phyloP scores from a whole-genome alignment of 2,888 invertebrate genomes.

The Lasioglossum figueresi region DNA sequence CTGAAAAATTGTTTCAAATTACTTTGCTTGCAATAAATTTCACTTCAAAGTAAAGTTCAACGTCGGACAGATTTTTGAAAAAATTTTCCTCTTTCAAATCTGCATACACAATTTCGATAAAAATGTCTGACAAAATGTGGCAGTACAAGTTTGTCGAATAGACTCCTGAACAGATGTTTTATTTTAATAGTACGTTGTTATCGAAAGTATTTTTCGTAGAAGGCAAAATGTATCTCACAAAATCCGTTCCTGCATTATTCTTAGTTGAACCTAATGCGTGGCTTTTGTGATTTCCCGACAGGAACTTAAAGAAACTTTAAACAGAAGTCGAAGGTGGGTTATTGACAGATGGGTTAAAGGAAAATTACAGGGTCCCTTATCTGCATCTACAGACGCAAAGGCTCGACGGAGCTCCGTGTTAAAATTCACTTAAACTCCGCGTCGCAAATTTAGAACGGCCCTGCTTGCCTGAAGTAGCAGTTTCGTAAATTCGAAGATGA shows the following conservation, averaged over 20 bases:
- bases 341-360: neutral
- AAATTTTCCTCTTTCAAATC: neutral
- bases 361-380: neutral
- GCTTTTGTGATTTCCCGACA: too few relatives aligned
- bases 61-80: neutral
- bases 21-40: neutral
- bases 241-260: too few relatives aligned
- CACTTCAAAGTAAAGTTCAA: neutral
- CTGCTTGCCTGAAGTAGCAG: neutral
- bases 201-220: too few relatives aligned
- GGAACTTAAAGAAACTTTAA: too few relatives aligned
- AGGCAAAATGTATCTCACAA: too few relatives aligned
- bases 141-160: too few relatives aligned
- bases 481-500: neutral
- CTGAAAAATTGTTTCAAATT: too few relatives aligned
- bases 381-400: neutral
- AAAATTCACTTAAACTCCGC: neutral
- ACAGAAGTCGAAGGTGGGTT: neutral
- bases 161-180: too few relatives aligned
- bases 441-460: neutral
- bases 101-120: neutral
- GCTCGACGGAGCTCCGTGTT: neutral
- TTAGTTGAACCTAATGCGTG: too few relatives aligned
- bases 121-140: neutral
- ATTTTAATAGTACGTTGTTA: too few relatives aligned